Percentiles rank a stretch among this genome's conserved stretches.
Evolutionary conservation across 2,888 invertebrate genomes (phyloP).

Genomic region (Tipula confusa): DNA sequence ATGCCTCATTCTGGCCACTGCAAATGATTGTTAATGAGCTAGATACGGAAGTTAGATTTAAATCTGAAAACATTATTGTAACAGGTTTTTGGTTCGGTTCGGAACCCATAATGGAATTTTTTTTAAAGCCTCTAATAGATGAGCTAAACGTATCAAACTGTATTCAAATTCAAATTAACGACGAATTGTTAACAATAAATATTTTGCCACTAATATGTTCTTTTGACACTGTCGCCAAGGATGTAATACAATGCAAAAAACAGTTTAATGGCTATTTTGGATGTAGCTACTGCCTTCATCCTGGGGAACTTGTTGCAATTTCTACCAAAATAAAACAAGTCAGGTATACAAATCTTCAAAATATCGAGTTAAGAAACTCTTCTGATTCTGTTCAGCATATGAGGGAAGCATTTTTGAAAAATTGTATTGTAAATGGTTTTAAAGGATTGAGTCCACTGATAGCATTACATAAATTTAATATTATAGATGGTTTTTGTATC

Average conservation of each 20-base stretch:
- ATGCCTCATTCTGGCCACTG: background rate
- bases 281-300: conserved; percentile 29
- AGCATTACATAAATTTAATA: background rate
- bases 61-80: background rate
- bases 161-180: background rate
- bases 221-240: background rate
- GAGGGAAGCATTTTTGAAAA: background rate
- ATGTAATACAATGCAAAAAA: background rate
- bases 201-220: conserved; percentile 3
- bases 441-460: conserved; percentile 26
- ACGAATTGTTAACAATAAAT: background rate
- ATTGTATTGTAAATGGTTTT: background rate
- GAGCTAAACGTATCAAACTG: background rate
- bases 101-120: background rate
- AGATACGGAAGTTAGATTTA: background rate
- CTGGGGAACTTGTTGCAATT: background rate
- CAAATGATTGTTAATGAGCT: conserved; percentile 27
- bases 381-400: background rate
- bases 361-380: background rate
- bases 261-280: conserved; percentile 29
- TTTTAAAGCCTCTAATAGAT: conserved; percentile 27
- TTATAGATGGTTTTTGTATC: background rate
- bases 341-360: background rate
- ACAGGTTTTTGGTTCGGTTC: background rate
- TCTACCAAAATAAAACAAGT: background rate